Evolutionary conservation across 2,888 invertebrate genomes (phyloP).

Genomic region (Pediacus dermestoides): DNA sequence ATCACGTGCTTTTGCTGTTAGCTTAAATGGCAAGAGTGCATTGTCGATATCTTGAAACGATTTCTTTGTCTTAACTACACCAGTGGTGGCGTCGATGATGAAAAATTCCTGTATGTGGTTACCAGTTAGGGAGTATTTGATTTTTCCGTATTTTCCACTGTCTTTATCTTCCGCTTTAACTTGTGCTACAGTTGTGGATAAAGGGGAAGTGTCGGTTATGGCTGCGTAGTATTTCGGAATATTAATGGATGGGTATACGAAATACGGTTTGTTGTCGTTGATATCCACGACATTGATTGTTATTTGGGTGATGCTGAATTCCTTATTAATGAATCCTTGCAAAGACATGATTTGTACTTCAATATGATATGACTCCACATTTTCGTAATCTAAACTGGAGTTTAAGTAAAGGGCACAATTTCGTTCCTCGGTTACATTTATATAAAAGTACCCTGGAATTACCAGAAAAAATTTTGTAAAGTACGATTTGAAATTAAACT

Average conservation of each 20-base stretch:
- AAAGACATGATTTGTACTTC: slow-evolving; percentile 76
- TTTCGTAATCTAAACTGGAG: slow-evolving; percentile 76
- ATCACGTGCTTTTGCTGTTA: slow-evolving; percentile 70
- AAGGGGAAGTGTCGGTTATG: slow-evolving; percentile 67
- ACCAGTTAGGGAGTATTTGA: slow-evolving; percentile 61
- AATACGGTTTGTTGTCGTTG: slow-evolving; percentile 86
- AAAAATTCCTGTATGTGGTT: slow-evolving; percentile 61
- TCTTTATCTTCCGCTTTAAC: slow-evolving; percentile 79
- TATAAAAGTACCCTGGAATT: slow-evolving; percentile 64
- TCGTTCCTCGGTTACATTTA: slow-evolving; percentile 71
- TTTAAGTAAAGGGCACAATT: slow-evolving; percentile 79
- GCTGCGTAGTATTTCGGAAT: slow-evolving; percentile 77
- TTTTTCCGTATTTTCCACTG: slow-evolving; percentile 75
- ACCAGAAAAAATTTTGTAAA: background rate
- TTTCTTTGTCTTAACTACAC: slow-evolving; percentile 71
- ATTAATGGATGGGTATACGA: slow-evolving; percentile 59
- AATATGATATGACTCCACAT: slow-evolving; percentile 66
- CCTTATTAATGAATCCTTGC: slow-evolving; percentile 76
- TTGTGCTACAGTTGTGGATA: slow-evolving; percentile 73
- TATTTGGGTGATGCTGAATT: slow-evolving; percentile 69
- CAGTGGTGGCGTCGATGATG: slow-evolving; percentile 68
- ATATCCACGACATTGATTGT: slow-evolving; percentile 81
- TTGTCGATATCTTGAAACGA: slow-evolving; percentile 66
- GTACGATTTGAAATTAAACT: background rate
- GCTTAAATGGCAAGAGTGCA: slow-evolving; percentile 67